These are phyloP conservation scores for Siniperca knerii DNA, from an alignment of 2,113 vertebrate species.

Conservation along the genomic window DNA sequence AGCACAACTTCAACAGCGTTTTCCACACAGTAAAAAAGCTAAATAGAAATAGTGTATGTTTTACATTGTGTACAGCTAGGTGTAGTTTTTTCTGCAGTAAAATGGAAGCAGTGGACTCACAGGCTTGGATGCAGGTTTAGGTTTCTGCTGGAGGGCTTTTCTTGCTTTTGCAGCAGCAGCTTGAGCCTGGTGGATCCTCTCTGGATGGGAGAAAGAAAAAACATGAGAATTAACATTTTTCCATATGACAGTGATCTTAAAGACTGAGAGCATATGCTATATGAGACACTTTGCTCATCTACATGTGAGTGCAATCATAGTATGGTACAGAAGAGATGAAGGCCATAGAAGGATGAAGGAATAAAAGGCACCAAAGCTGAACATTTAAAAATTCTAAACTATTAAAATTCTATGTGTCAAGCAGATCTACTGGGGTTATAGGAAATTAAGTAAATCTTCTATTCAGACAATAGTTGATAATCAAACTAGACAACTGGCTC, in stretches of 20 bases:
- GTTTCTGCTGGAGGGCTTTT: conserved; percentile 97
- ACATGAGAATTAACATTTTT: not conserved
- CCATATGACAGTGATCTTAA: not conserved
- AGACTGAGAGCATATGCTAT: not conserved
- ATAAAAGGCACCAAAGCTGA: not conserved
- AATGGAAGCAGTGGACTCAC: conserved; percentile 79
- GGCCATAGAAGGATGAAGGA: not conserved
- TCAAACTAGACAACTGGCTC: not conserved
- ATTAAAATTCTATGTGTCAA: not conserved
- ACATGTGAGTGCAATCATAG: not conserved
- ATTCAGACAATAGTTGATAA: not conserved
- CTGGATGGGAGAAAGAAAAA: conserved; percentile 77
- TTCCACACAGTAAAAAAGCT: not conserved
- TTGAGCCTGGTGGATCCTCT: conserved; percentile 97
- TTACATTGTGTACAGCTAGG: not conserved
- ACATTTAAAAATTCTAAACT: not conserved
- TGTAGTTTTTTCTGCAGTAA: not conserved
- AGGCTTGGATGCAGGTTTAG: conserved; percentile 92
- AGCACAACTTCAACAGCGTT: not conserved
- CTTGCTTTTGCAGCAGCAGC: conserved; percentile 97
- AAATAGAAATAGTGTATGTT: not conserved
- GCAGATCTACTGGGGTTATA: not conserved
- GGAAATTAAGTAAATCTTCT: not conserved
- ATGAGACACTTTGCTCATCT: not conserved
- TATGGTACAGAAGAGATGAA: not conserved